These are phyloP conservation scores for Danaus plexippus DNA, from an alignment of 1,140 invertebrate genomes.

Conservation along the genomic window DNA sequence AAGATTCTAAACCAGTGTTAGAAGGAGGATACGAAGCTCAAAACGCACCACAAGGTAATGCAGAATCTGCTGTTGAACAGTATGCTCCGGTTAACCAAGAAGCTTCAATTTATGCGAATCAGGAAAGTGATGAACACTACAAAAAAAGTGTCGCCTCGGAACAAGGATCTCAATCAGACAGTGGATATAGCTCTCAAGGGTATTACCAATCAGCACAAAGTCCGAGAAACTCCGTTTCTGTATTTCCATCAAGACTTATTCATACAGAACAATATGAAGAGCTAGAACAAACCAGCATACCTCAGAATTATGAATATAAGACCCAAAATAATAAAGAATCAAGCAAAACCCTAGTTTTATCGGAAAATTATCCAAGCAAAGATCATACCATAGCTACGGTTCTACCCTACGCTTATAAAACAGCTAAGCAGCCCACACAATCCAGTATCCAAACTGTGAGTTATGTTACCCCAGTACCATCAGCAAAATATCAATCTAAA, in stretches of 20 bases:
- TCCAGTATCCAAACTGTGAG: slow-evolving; percentile 45
- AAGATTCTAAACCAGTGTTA: slow-evolving; percentile 16
- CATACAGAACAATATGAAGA: slow-evolving; percentile 36
- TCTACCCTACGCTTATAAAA: slow-evolving; percentile 40
- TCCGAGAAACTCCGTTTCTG: slow-evolving; percentile 33
- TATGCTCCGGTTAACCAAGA: slow-evolving; percentile 21
- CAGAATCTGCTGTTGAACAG: slow-evolving; percentile 18
- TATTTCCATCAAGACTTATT: slow-evolving; percentile 32
- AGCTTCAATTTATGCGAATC: slow-evolving; percentile 26
- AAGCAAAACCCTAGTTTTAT: slow-evolving; percentile 28
- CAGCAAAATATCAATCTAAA: slow-evolving; percentile 51
- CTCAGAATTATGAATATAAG: slow-evolving; percentile 41
- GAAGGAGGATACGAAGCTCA: slow-evolving; percentile 28
- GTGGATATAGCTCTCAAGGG: slow-evolving; percentile 22
- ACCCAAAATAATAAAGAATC: slow-evolving; percentile 30
- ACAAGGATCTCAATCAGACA: slow-evolving; percentile 19
- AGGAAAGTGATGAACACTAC: slow-evolving; percentile 19
- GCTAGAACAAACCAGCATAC: slow-evolving; percentile 21
- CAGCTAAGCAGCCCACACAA: slow-evolving; percentile 24
- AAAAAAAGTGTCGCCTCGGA: slow-evolving; percentile 18
- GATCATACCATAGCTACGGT: slow-evolving; percentile 61
- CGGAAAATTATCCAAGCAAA: slow-evolving; percentile 58
- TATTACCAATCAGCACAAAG: slow-evolving; percentile 28
- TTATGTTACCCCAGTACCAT: slow-evolving; percentile 55
- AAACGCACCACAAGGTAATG: slow-evolving; percentile 12